phyloP scores from a whole-genome alignment of 1,140 invertebrate species.

The Dryas iulia region DNA sequence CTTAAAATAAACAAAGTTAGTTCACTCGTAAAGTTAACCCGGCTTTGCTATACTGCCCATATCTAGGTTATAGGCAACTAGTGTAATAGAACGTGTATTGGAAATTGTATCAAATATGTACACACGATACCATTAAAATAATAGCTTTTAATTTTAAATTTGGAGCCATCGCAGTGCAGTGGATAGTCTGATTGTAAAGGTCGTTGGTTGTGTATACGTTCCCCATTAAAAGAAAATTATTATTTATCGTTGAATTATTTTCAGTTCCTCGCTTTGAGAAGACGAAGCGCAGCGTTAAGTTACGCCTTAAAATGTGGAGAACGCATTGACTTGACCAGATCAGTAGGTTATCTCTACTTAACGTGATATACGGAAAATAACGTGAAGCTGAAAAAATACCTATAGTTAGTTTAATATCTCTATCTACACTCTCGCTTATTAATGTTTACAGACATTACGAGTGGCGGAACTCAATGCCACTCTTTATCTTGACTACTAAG shows the following conservation, averaged over 20 bases:
- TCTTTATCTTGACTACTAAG: too few species aligned
- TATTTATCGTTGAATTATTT: neutral
- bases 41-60: constrained; percentile 3
- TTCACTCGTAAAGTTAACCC: constrained; percentile 20
- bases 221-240: neutral
- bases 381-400: neutral
- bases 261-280: neutral
- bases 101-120: constrained; percentile 11
- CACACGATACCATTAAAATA: neutral
- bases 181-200: too few species aligned
- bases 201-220: neutral
- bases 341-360: too few species aligned
- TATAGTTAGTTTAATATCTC: too few species aligned
- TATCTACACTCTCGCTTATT: too few species aligned
- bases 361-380: neutral
- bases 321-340: too few species aligned
- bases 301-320: too few species aligned
- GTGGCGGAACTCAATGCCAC: too few species aligned
- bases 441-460: too few species aligned
- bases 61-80: constrained; percentile 1
- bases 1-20: constrained; percentile 25
- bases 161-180: too few species aligned
- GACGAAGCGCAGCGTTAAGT: too few species aligned
- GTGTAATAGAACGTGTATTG: constrained; percentile 1
- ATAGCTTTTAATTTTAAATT: neutral